A percentile compares a stretch with the other conserved stretches of the same genome.
Conservation (phyloP, 1,140 invertebrate species). For the Stegodyphus dumicola region DNA sequence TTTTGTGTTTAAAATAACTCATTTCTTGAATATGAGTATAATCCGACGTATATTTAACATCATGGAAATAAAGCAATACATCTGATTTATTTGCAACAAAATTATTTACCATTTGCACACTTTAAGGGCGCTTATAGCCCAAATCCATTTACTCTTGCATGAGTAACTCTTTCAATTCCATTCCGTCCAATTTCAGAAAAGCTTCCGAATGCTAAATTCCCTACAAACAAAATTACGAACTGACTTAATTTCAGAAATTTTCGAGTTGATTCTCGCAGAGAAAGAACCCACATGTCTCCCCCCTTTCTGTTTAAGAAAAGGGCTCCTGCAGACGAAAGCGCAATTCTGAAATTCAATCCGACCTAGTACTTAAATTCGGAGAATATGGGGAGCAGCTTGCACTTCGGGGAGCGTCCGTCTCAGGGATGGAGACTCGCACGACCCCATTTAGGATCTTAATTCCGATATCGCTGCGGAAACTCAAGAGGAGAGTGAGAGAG, state of each 20-base stretch:
- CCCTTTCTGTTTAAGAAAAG: not conserved
- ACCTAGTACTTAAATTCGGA: slow-evolving; percentile 7
- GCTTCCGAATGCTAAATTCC: not conserved
- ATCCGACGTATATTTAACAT: no score
- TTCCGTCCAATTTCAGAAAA: not conserved
- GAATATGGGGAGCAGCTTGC: not conserved
- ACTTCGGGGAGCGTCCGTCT: no score
- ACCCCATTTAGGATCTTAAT: slow-evolving; percentile 23
- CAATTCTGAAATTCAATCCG: slow-evolving; percentile 6
- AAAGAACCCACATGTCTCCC: not conserved
- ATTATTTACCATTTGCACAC: no score
- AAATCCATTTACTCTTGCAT: no score
- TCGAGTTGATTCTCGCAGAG: not conserved
- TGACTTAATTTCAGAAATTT: not conserved
- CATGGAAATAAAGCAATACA: no score
- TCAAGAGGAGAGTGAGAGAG: not conserved
- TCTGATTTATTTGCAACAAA: no score
- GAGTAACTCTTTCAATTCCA: no score
- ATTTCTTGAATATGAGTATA: no score
- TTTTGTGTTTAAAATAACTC: no score
- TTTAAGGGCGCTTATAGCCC: no score
- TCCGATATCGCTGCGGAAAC: slow-evolving; percentile 12
- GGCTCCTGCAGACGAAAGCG: not conserved
- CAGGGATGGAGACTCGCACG: no score
- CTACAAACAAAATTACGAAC: slow-evolving; percentile 3